A percentile compares a stretch with the other conserved stretches of the same genome.
Evolutionary conservation across 2,797 vertebrate species (phyloP).

Genomic region (Poliocrania exsul): DNA sequence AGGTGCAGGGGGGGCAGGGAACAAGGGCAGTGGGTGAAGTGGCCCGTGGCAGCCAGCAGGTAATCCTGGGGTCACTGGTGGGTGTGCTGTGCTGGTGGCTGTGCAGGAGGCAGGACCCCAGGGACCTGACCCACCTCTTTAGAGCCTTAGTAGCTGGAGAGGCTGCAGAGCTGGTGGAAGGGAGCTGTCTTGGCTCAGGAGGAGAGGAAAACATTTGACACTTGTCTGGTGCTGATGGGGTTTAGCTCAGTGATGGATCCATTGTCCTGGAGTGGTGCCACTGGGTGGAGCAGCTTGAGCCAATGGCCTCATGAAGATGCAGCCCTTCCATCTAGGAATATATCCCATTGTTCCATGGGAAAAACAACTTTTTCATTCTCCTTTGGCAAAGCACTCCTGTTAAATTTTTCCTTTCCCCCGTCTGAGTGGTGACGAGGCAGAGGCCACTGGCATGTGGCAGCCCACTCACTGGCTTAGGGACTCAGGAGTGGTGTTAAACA

Average conservation of each 20-base stretch:
- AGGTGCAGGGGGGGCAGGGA: background rate
- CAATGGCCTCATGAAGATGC: fast-evolving
- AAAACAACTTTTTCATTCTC: background rate
- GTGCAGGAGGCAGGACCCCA: background rate
- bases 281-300: background rate
- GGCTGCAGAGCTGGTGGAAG: background rate
- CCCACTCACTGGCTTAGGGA: fast-evolving
- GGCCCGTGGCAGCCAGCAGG: fast-evolving
- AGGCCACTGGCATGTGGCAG: background rate
- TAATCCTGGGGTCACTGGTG: fast-evolving
- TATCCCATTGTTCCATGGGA: background rate
- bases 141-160: background rate
- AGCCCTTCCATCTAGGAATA: background rate
- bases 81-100: background rate
- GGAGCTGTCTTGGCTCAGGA: background rate
- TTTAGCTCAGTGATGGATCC: background rate
- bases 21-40: background rate
- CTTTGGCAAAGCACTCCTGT: background rate
- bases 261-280: background rate
- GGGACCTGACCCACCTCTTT: background rate
- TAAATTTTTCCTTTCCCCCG: background rate
- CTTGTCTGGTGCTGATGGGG: fast-evolving
- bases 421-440: background rate
- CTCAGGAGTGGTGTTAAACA: background rate
- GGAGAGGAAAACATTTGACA: background rate